Base-by-base conservation (phyloP, 1,140 invertebrate genomes). In the Ladona fulva region DNA sequence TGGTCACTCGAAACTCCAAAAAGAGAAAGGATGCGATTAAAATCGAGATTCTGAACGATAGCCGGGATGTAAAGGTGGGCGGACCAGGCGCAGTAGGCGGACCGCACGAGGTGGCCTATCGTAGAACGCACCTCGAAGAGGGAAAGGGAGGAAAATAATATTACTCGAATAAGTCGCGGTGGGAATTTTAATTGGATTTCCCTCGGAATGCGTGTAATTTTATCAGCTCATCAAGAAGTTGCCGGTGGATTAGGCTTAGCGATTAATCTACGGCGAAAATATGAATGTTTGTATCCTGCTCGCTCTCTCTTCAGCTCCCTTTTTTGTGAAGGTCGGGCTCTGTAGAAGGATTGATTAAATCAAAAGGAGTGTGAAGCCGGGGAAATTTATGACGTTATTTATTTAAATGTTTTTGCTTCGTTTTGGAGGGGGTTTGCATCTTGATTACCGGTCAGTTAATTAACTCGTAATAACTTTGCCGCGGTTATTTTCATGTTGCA, bases 141-240 rank as follows among this genome's bases (percentile, higher is more conserved):
- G 44, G 19, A 52, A 52, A 52, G 44, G 10, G 44, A 52, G 10
- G 52, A 66, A 66, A 66, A 66, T 66, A 66, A 19, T 66, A 66
- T 66, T 66, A 66, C 52, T 22, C n/a, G 52, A 66, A 66, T 66
- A 66, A 6, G 16, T 66, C 52, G 52, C n/a, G 52, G 52, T 12
- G 52, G 52, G 52, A 66, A 66, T 66, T 66, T 66, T 66, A 66
- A 66, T 66, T 66, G 52, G 52, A 66, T 66, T 66, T 66, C n/a
- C 52, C n/a, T 12, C 16, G 52, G 52, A 66, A 66, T 66, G 52
- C 52, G 52, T 66, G 52, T 66, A 66, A 66, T 66, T 66, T 66
- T 66, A 66, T 22, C 52, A 19, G 52, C 52, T 66, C 52, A 66
- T 66, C 52, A 66, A 66, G 52, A 66, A 66, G 52, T 16, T 66